Evolutionary conservation across 2,888 invertebrate species (phyloP).

Genomic region (Alcis repandata): DNA sequence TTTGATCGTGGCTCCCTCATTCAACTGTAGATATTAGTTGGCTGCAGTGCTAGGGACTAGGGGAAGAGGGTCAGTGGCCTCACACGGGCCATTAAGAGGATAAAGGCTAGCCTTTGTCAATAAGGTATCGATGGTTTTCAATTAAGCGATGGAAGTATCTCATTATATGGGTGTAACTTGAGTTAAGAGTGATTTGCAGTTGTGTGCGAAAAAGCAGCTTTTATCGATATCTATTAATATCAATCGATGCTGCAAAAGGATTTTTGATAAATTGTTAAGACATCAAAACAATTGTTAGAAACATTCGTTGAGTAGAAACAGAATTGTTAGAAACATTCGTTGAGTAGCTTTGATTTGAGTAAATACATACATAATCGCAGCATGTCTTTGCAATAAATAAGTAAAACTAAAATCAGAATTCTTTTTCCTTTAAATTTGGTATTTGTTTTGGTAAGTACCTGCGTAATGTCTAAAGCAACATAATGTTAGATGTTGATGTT

Average conservation of each 20-base stretch:
- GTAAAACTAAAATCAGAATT: too few species aligned
- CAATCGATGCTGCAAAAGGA: neutral
- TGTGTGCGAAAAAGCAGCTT: constrained; percentile 6
- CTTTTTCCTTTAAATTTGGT: too few species aligned
- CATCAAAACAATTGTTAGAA: too few species aligned
- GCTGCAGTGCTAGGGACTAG: neutral
- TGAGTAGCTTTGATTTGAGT: too few species aligned
- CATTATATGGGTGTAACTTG: constrained; percentile 22
- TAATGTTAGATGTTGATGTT: too few species aligned
- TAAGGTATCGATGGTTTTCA: constrained; percentile 56
- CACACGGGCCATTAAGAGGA: constrained; percentile 50
- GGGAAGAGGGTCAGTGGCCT: constrained; percentile 48
- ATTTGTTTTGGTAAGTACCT: too few species aligned
- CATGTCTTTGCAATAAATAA: too few species aligned
- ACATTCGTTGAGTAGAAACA: too few species aligned
- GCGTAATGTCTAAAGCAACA: too few species aligned
- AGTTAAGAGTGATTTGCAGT: constrained; percentile 31
- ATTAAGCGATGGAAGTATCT: constrained; percentile 49
- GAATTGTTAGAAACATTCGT: too few species aligned
- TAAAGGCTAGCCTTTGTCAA: constrained; percentile 56
- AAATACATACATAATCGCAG: too few species aligned
- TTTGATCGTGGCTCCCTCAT: neutral
- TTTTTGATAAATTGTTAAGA: too few species aligned
- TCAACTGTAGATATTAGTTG: neutral
- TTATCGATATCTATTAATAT: neutral